Conservation (phyloP, 2,113 vertebrate genomes). For the Lampris incognitus region DNA sequence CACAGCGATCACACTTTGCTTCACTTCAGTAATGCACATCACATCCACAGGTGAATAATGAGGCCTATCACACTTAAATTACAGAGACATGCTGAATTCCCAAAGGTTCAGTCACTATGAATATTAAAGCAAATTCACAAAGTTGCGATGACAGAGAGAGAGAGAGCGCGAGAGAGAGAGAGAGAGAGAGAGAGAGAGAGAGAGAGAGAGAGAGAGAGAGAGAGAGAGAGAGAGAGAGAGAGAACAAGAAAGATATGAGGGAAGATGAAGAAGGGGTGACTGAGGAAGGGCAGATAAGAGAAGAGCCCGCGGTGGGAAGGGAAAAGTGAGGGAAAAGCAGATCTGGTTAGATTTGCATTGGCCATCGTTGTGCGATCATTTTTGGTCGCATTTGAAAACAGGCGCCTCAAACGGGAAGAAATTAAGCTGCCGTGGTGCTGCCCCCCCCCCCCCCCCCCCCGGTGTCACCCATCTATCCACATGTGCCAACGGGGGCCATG, state of each 20-base stretch:
- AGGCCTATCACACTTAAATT: slow-evolving; percentile 75
- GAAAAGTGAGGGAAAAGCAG: neutral
- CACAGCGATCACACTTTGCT: slow-evolving; percentile 9
- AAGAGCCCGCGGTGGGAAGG: slow-evolving; percentile 43
- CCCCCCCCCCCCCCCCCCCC: neutral
- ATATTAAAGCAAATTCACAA: slow-evolving; percentile 76
- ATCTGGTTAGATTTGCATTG: slow-evolving; percentile 53
- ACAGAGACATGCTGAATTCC: slow-evolving; percentile 69
- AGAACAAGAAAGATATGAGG: slow-evolving; percentile 36
- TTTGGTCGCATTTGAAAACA: slow-evolving; percentile 51
- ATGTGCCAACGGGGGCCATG: too few relatives aligned
- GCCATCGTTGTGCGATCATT: slow-evolving; percentile 55
- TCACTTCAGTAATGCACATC: slow-evolving; percentile 66
- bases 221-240: slow-evolving; percentile 28
- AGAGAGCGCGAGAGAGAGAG: slow-evolving; percentile 23
- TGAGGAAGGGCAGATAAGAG: slow-evolving; percentile 45
- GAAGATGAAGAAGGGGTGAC: slow-evolving; percentile 44
- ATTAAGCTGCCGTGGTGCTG: slow-evolving; percentile 44
- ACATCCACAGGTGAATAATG: slow-evolving; percentile 72
- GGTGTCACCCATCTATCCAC: too few relatives aligned
- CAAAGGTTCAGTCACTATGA: slow-evolving; percentile 68
- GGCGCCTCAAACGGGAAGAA: slow-evolving; percentile 44
- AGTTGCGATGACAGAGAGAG: slow-evolving; percentile 45
- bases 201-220: slow-evolving; percentile 51
- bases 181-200: slow-evolving; percentile 41